These are phyloP conservation scores for Melanophora roralis DNA, from an alignment of 2,888 invertebrate genomes.

Conservation along the genomic window DNA sequence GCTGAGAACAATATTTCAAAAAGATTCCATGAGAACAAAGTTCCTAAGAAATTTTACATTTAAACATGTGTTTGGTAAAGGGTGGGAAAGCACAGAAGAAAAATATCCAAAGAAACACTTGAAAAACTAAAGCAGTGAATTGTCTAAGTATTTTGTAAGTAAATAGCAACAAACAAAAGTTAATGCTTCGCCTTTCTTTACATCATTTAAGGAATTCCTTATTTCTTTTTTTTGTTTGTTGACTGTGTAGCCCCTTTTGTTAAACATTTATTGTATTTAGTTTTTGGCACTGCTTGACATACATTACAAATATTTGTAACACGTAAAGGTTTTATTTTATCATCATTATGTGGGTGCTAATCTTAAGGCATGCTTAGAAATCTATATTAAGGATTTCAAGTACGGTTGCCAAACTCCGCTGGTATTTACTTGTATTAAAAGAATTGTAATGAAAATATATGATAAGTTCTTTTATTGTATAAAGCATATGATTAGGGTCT, in stretches of 20 bases:
- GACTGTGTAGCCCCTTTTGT: slow-evolving; percentile 13
- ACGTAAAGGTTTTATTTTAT: slow-evolving; percentile 38
- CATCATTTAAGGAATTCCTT: not conserved
- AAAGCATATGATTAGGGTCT: no score
- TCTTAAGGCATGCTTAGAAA: not conserved
- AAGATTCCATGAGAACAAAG: not conserved
- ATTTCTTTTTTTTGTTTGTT: not conserved
- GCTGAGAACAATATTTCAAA: slow-evolving; percentile 9
- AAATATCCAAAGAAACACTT: not conserved
- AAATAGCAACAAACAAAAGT: slow-evolving; percentile 33
- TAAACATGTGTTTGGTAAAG: not conserved
- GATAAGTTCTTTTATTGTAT: no score
- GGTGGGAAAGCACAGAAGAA: not conserved
- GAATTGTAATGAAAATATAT: no score
- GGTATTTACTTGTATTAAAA: no score
- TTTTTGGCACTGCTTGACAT: slow-evolving; percentile 11
- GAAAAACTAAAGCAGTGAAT: not conserved
- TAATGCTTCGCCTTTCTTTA: slow-evolving; percentile 26
- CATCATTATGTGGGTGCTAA: slow-evolving; percentile 43
- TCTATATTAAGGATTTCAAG: not conserved
- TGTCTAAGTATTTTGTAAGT: not conserved
- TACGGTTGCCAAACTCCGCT: no score
- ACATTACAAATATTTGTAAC: slow-evolving; percentile 50
- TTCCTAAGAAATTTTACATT: no score
- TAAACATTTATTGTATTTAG: slow-evolving; percentile 13